Evolutionary conservation across 2,797 vertebrate genomes (phyloP), one percentile per base, ranked within the genome.

Genomic region (Crypturellus tataupa): DNA sequence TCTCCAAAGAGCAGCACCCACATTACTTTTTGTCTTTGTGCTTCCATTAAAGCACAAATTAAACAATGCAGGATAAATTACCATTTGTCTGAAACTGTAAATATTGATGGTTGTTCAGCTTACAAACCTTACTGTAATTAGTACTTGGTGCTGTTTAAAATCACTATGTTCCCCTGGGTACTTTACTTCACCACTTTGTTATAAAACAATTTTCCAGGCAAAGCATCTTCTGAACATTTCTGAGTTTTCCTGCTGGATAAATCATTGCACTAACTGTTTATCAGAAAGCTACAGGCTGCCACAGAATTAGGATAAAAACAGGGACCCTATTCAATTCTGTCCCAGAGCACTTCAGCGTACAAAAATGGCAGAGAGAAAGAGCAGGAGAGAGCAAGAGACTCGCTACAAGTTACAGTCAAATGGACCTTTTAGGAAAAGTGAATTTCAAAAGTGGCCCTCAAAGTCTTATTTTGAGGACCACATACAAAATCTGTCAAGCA

Each of bases 201-300:
- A 58, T 59, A 93, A 93, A 94, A 93, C 86, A 93, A 85, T 93
- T 96, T 97, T 85, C 70, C 62, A 92, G 56, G 79, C 73, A 94
- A 94, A 15, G 7, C 59, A 77, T 49, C 65, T 80, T 78, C 60
- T 81, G 60, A 83, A 83, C 35, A 82, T 75, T 69, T 90, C 71
- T 7, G 18, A 65, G 13, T 80, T 94, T 87, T 94, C 75, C 87
- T 82, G 69, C 62, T 65, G 89, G 85, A 94, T 84, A 94, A 86
- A 93, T 95, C 31, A 86, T 91, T 80, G 80, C 49, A 33, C 25
- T 95, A 93, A 91, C 76, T 91, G 71, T 95, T 95, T 94, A 91
- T 92, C 80, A 93, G 64, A 80, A 89, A 88, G 75, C 73, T 91
- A 63, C 76, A 89, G 81, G 73, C 49, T 95, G 84, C 29, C 42